Evolutionary conservation across 2,888 invertebrate genomes (phyloP).

Genomic region (Unio delphinus): DNA sequence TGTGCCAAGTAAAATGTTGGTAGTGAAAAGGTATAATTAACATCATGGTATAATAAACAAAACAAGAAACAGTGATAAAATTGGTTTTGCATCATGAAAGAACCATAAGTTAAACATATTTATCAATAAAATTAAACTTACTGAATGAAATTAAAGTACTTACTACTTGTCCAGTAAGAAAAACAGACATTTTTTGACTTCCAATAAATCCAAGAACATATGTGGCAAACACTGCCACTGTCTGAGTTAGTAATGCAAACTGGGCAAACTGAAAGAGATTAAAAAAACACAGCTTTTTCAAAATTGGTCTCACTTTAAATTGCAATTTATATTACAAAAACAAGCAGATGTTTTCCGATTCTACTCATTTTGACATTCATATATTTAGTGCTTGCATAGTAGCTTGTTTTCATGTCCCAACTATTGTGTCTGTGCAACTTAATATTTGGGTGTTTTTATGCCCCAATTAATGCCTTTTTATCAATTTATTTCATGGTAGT

Average conservation of each 20-base stretch:
- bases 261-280: constrained; percentile 86
- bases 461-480: no score
- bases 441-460: no score
- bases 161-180: constrained; percentile 73
- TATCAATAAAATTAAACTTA: background rate
- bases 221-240: constrained; percentile 81
- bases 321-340: no score
- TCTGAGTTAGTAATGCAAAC: constrained; percentile 85
- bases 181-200: constrained; percentile 66
- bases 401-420: no score
- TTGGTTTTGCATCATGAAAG: background rate
- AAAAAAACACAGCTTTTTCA: background rate
- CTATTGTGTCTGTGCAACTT: no score
- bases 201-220: constrained; percentile 74
- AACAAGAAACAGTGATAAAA: background rate
- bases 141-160: constrained; percentile 38
- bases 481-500: no score
- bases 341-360: no score
- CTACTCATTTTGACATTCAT: no score
- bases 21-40: no score
- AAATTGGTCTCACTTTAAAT: background rate
- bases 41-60: no score
- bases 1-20: no score
- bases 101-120: background rate
- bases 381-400: no score